A percentile compares a stretch with the other conserved stretches of the same genome.
Conservation (phyloP, 2,113 vertebrate genomes). For the human (Homo sapiens) region DNA sequence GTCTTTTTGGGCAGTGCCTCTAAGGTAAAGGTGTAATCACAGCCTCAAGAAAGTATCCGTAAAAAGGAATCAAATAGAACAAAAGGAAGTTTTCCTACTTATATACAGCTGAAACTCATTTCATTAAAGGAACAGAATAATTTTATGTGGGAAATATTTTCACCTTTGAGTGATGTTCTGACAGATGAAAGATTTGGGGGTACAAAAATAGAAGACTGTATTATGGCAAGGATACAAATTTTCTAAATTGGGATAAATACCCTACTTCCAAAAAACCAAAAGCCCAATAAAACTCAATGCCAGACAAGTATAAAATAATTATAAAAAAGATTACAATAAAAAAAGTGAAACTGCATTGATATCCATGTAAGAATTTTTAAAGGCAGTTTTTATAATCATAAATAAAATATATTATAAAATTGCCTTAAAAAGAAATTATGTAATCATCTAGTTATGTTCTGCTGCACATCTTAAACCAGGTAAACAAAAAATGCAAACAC, state of each 20-base stretch:
- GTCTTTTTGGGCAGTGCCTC: not conserved
- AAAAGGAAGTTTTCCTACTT: not conserved
- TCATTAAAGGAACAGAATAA: not conserved
- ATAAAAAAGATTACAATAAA: not conserved
- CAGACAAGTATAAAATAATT: not conserved
- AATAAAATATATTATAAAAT: not conserved
- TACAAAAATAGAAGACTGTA: not conserved
- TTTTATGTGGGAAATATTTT: not conserved
- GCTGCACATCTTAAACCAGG: not conserved
- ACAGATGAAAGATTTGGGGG: not conserved
- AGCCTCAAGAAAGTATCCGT: not conserved
- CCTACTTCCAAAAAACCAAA: not conserved
- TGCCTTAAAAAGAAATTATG: too few species aligned
- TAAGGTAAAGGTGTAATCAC: not conserved
- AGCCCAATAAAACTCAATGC: not conserved
- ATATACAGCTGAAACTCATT: not conserved
- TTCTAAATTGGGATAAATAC: not conserved
- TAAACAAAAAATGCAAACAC: slow-evolving; percentile 51
- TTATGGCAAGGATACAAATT: not conserved
- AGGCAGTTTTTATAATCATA: not conserved
- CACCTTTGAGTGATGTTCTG: not conserved
- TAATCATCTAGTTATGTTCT: not conserved
- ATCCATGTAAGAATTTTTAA: not conserved
- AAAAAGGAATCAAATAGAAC: not conserved
- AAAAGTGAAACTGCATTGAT: not conserved